phyloP scores from a whole-genome alignment of 1,140 invertebrate genomes.

The Drosophila bocqueti region DNA sequence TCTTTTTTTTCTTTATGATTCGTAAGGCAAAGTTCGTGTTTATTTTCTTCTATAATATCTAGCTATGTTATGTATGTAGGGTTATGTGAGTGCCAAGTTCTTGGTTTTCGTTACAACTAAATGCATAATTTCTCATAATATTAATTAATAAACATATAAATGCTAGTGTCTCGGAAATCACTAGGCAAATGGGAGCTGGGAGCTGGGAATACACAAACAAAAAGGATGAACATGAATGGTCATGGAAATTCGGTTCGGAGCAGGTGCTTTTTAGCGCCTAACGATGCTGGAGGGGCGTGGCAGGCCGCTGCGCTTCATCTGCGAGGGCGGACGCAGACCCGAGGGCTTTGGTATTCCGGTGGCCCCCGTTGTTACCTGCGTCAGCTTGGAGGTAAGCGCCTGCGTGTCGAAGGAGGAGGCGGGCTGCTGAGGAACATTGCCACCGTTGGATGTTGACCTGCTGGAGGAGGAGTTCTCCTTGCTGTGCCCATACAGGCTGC shows the following conservation, averaged over 20 bases:
- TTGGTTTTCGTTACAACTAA: slow-evolving; percentile 43
- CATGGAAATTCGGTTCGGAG: slow-evolving; percentile 17
- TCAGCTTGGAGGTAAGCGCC: slow-evolving; percentile 60
- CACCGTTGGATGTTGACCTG: slow-evolving; percentile 17
- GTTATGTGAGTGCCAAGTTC: slow-evolving; percentile 16
- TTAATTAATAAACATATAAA: slow-evolving; percentile 49
- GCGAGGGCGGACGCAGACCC: slow-evolving; percentile 72
- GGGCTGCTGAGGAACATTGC: slow-evolving; percentile 30
- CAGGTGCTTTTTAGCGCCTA: slow-evolving; percentile 56
- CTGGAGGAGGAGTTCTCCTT: slow-evolving; percentile 44
- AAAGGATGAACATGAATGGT: slow-evolving; percentile 1
- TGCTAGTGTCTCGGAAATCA: slow-evolving; percentile 34
- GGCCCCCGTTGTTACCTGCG: slow-evolving; percentile 69
- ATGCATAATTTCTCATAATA: slow-evolving; percentile 40
- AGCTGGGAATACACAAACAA: slow-evolving; percentile 1
- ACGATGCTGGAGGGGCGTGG: slow-evolving; percentile 74
- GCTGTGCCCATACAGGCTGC: slow-evolving; percentile 66
- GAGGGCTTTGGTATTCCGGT: slow-evolving; percentile 82
- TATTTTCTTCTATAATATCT: slow-evolving; percentile 23
- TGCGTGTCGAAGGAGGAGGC: slow-evolving; percentile 41
- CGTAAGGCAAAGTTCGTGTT: slow-evolving; percentile 59
- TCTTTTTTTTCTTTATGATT: slow-evolving; percentile 26
- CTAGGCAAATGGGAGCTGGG: slow-evolving; percentile 19
- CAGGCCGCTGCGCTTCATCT: slow-evolving; percentile 78
- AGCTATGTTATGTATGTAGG: slow-evolving; percentile 24